Percentiles rank a stretch among this genome's conserved stretches.
Conservation (phyloP, 2,113 vertebrate genomes). For the Pantherophis guttatus region DNA sequence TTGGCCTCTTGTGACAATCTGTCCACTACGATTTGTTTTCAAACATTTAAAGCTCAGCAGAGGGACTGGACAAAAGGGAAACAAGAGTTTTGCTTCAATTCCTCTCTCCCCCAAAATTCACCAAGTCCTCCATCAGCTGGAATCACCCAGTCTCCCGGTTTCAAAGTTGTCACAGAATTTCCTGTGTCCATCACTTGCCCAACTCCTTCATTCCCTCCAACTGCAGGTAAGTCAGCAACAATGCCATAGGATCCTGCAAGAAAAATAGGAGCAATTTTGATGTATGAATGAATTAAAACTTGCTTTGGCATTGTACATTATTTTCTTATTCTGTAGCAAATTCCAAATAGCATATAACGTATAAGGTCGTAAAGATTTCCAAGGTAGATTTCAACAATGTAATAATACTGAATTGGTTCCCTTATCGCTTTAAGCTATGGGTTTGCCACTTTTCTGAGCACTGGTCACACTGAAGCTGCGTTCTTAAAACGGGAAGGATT, state of each 20-base stretch:
- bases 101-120: constrained; percentile 57
- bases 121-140: constrained; percentile 78
- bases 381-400: not conserved
- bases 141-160: constrained; percentile 87
- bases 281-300: not conserved
- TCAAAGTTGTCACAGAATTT: constrained; percentile 69
- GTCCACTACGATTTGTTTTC: not conserved
- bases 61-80: not conserved
- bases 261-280: not conserved
- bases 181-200: constrained; percentile 86
- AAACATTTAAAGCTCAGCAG: not conserved
- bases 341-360: not conserved
- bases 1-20: not conserved
- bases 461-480: not conserved
- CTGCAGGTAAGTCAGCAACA: constrained; percentile 80
- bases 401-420: not conserved
- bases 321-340: not conserved
- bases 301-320: not conserved
- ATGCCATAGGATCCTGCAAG: constrained; percentile 84
- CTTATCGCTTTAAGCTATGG: not conserved
- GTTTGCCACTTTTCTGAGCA: not conserved
- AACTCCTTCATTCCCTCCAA: constrained; percentile 92
- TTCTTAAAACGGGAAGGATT: not conserved
- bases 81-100: not conserved
- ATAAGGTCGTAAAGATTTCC: not conserved